These are phyloP conservation scores for Drosophila subpulchrella DNA, from an alignment of 1,140 invertebrate species.

Conservation along the genomic window DNA sequence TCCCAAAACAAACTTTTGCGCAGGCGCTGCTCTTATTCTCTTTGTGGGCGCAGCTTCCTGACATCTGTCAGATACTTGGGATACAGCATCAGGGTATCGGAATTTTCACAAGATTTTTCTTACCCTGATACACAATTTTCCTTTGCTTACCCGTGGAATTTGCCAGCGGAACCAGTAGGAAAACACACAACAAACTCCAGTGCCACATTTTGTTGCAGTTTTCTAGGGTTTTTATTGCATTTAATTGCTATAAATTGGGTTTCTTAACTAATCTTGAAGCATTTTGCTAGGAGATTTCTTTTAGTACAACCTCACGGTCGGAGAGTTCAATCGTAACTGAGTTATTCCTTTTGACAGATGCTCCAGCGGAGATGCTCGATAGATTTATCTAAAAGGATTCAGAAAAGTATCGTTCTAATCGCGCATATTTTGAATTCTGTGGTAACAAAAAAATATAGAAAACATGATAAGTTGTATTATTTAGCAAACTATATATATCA, in stretches of 20 bases:
- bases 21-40: slow-evolving; percentile 43
- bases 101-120: slow-evolving; percentile 60
- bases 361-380: slow-evolving; percentile 10
- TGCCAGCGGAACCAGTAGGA: slow-evolving; percentile 60
- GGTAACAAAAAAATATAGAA: not conserved
- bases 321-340: slow-evolving; percentile 49
- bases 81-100: slow-evolving; percentile 70
- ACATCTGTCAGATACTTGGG: slow-evolving; percentile 37
- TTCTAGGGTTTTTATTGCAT: not conserved
- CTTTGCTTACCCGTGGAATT: slow-evolving; percentile 68
- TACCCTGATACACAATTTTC: not conserved
- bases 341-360: slow-evolving; percentile 20
- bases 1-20: slow-evolving; percentile 70
- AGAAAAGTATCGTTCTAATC: not conserved
- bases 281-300: slow-evolving; percentile 30
- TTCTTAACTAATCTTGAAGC: slow-evolving; percentile 11
- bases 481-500: too few relatives aligned
- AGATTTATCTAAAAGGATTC: not conserved
- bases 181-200: slow-evolving; percentile 61
- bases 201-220: slow-evolving; percentile 52
- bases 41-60: slow-evolving; percentile 45
- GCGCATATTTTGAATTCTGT: slow-evolving; percentile 5
- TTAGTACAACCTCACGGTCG: slow-evolving; percentile 35
- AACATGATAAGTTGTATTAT: not conserved
- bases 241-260: slow-evolving; percentile 3